Conservation (phyloP, 2,888 invertebrate species). For the Andrena bicolor region DNA sequence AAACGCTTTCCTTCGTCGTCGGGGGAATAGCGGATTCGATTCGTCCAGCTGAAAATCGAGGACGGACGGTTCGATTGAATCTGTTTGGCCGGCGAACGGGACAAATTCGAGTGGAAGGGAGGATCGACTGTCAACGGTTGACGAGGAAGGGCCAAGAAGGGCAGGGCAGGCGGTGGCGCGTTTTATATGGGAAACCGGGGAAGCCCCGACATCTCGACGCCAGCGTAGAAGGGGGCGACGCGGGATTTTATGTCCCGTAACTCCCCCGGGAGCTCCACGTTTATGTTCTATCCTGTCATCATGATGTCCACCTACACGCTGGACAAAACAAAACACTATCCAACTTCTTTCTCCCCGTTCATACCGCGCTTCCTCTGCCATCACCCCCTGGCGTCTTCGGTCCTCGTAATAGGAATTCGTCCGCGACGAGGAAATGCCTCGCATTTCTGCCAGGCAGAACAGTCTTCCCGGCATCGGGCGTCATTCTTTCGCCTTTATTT, state of each 20-base stretch:
- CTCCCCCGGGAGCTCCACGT: conserved; percentile 82
- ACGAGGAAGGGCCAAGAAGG: conserved; percentile 70
- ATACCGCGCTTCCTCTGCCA: conserved; percentile 2
- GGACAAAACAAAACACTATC: conserved; percentile 82
- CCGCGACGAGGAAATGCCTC: conserved; percentile 73
- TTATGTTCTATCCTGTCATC: conserved; percentile 83
- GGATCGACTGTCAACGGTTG: conserved; percentile 80
- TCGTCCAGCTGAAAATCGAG: conserved; percentile 3
- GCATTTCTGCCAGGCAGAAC: conserved; percentile 63
- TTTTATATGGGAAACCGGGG: conserved; percentile 75
- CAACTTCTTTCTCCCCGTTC: conserved; percentile 56
- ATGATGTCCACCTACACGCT: conserved; percentile 81
- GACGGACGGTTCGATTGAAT: conserved; percentile 65
- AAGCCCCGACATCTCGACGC: conserved; percentile 84
- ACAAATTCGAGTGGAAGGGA: conserved; percentile 76
- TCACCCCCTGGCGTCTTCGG: conserved; percentile 32
- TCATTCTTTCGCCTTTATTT: conserved; percentile 72
- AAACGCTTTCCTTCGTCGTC: neutral
- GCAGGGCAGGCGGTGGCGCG: conserved; percentile 53
- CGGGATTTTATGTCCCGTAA: conserved; percentile 84
- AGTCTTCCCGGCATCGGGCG: conserved; percentile 41
- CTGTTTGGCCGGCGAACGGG: conserved; percentile 74
- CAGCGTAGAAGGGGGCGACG: conserved; percentile 76
- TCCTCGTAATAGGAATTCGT: conserved; percentile 73
- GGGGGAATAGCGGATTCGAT: conserved; percentile 17